These are phyloP conservation scores for Regulus satrapa DNA, from an alignment of 2,113 vertebrate species.

Conservation along the genomic window DNA sequence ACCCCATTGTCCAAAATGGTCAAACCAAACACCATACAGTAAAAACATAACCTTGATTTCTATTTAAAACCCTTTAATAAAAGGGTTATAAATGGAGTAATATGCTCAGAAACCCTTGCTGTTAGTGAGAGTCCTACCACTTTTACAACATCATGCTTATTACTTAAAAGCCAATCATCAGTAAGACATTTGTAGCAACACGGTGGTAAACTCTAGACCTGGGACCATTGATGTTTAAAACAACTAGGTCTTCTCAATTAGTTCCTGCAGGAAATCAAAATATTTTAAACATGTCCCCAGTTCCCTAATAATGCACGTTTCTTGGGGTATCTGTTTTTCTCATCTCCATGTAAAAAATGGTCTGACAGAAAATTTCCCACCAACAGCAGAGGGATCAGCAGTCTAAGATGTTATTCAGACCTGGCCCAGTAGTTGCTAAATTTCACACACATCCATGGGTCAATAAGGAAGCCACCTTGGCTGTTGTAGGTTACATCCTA, in stretches of 20 bases:
- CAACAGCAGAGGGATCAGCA: not conserved
- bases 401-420: constrained; percentile 20
- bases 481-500: constrained; percentile 44
- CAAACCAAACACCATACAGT: not conserved
- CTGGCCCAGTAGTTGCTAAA: constrained; percentile 30
- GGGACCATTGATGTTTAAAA: not conserved
- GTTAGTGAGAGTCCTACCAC: not conserved
- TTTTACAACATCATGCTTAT: not conserved
- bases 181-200: not conserved
- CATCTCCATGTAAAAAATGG: not conserved
- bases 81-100: constrained; percentile 14
- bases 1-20: not conserved
- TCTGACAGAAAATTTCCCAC: constrained; percentile 48
- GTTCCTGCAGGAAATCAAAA: constrained; percentile 17
- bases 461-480: constrained; percentile 58
- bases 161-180: not conserved
- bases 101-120: not conserved
- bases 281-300: not conserved
- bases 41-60: constrained; percentile 19
- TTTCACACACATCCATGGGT: constrained; percentile 59
- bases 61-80: constrained; percentile 33
- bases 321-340: constrained; percentile 19
- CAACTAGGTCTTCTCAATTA: not conserved
- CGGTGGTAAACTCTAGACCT: not conserved
- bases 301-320: not conserved